Conservation (phyloP, 2,797 vertebrate species). For the Phoxinus dragarum region DNA sequence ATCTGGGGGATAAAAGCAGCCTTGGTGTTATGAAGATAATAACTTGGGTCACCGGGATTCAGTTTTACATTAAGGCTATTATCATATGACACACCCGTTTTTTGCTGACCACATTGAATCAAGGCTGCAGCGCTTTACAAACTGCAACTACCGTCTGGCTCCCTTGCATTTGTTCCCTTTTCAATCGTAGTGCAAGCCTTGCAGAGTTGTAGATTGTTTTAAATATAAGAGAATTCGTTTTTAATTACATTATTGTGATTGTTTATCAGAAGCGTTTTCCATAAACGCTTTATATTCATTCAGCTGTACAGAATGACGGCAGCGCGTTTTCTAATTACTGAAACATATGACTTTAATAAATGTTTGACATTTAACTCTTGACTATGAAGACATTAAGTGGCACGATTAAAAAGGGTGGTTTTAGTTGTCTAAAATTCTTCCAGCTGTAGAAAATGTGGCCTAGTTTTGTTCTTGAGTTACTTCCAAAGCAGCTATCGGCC, state of each 20-base stretch:
- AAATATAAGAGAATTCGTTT: background rate
- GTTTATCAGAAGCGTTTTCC: slow-evolving; percentile 17
- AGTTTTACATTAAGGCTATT: slow-evolving; percentile 62
- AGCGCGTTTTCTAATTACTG: background rate
- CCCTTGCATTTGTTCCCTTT: slow-evolving; percentile 1
- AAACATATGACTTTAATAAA: slow-evolving; percentile 24
- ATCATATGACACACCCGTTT: slow-evolving; percentile 52
- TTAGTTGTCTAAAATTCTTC: background rate
- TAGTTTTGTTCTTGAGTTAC: background rate
- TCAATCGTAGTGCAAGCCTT: background rate
- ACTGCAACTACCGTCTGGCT: slow-evolving; percentile 51
- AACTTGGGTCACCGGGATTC: slow-evolving; percentile 55
- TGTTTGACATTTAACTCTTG: slow-evolving; percentile 3
- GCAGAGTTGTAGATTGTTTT: background rate
- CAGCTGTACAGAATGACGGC: background rate
- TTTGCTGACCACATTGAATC: slow-evolving; percentile 62
- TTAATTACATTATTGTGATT: slow-evolving; percentile 15
- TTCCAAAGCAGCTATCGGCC: background rate
- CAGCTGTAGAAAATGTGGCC: slow-evolving; percentile 19
- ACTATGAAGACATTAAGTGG: background rate
- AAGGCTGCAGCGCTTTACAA: slow-evolving; percentile 39
- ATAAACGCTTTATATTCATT: background rate
- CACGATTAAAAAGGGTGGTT: background rate
- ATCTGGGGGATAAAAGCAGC: slow-evolving; percentile 58
- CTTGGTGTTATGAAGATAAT: slow-evolving; percentile 60